Evolutionary conservation across 2,797 vertebrate species (phyloP).

Genomic region (Sus cebifrons): DNA sequence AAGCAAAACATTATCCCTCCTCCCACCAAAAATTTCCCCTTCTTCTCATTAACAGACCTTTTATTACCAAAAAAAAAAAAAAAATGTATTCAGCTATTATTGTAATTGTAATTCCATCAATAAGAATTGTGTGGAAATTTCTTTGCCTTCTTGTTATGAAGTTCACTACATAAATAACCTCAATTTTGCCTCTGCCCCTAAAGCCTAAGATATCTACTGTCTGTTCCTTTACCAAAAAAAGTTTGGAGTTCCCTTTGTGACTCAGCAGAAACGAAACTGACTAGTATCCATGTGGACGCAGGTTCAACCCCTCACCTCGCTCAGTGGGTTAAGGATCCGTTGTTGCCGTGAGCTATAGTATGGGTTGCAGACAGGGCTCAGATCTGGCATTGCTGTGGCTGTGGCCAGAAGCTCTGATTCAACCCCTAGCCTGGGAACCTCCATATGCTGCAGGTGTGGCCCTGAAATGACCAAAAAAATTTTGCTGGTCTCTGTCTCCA

Average conservation of each 20-base stretch:
- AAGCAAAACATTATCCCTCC: not conserved
- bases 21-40: not conserved
- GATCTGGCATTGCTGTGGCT: too few species aligned
- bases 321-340: too few species aligned
- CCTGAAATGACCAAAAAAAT: not conserved
- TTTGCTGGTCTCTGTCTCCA: not conserved
- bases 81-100: not conserved
- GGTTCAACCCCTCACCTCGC: too few species aligned
- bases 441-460: too few species aligned
- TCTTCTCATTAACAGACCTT: not conserved
- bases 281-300: too few species aligned
- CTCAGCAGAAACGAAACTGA: too few species aligned
- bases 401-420: too few species aligned
- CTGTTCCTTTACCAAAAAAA: not conserved
- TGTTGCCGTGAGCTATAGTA: too few species aligned
- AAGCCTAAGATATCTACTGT: conserved; percentile 6
- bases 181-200: not conserved
- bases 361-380: too few species aligned
- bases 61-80: not conserved
- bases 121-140: not conserved
- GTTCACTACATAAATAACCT: not conserved
- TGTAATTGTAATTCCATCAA: not conserved
- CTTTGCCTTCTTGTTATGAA: conserved; percentile 28
- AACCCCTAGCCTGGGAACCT: too few species aligned
- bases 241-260: too few species aligned